Conservation (phyloP, 2,797 vertebrate species). For the Rhabdomys pumilio region DNA sequence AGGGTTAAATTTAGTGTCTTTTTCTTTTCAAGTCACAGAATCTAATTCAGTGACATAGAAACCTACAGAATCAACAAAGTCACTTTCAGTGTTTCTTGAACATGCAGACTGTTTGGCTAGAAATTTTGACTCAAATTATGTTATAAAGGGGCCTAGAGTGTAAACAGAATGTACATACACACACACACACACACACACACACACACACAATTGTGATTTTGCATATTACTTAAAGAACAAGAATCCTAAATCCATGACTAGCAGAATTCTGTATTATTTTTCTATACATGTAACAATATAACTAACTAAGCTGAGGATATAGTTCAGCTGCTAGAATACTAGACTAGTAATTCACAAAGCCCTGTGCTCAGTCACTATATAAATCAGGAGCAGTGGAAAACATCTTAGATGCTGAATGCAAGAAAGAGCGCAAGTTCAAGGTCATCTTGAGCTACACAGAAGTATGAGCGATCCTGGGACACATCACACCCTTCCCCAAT, state of each 20-base stretch:
- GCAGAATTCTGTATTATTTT: slow-evolving; percentile 54
- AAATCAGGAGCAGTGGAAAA: not conserved
- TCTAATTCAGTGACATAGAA: slow-evolving; percentile 1
- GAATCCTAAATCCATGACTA: not conserved
- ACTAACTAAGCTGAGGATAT: not conserved
- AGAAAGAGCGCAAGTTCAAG: not conserved
- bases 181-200: not conserved
- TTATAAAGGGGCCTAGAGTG: not conserved
- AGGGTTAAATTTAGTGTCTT: not conserved
- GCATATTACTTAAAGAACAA: not conserved
- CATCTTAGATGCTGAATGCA: not conserved
- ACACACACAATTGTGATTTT: slow-evolving; percentile 31
- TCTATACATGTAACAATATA: slow-evolving; percentile 14
- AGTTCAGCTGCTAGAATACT: not conserved
- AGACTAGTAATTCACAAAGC: not conserved
- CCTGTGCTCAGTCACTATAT: not conserved
- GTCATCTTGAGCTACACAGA: not conserved
- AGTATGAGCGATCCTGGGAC: not conserved
- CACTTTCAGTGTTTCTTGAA: slow-evolving; percentile 25
- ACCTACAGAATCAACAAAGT: slow-evolving; percentile 3
- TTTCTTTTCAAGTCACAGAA: slow-evolving; percentile 9
- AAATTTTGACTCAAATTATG: slow-evolving; percentile 52
- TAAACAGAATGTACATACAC: not conserved
- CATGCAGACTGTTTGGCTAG: slow-evolving; percentile 8
- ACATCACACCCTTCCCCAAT: not conserved